Conservation (phyloP, 2,113 vertebrate species). For the Pardalotus punctatus region DNA sequence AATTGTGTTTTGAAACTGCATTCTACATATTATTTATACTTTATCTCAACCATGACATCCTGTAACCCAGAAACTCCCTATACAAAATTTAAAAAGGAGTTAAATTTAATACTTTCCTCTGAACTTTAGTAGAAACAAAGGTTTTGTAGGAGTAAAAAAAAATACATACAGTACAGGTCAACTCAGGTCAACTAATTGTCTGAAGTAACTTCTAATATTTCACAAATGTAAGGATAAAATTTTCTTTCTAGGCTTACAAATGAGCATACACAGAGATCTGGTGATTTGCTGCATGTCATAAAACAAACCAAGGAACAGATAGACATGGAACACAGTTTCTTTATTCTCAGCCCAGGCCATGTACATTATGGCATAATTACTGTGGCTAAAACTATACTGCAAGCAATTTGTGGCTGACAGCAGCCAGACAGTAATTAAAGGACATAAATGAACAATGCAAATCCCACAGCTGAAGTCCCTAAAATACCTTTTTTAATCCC, state of each 20-base stretch:
- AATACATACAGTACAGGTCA: no score
- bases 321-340: not conserved
- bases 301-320: not conserved
- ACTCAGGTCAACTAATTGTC: not conserved
- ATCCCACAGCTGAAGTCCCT: not conserved
- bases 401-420: not conserved
- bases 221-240: not conserved
- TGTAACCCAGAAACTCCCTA: not conserved
- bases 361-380: not conserved
- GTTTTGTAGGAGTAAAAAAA: not conserved
- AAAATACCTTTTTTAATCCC: not conserved
- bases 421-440: conserved; percentile 25
- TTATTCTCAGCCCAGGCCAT: not conserved
- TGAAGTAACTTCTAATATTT: not conserved
- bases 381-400: not conserved
- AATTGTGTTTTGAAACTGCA: not conserved
- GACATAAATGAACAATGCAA: conserved; percentile 10
- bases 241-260: not conserved
- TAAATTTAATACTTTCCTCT: not conserved
- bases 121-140: not conserved
- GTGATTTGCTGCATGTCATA: not conserved
- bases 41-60: not conserved
- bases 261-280: not conserved
- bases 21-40: not conserved
- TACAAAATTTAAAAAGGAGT: not conserved